A percentile compares a stretch with the other conserved stretches of the same genome.
Conservation (phyloP, 2,113 vertebrate species). For the Gallinago media region DNA sequence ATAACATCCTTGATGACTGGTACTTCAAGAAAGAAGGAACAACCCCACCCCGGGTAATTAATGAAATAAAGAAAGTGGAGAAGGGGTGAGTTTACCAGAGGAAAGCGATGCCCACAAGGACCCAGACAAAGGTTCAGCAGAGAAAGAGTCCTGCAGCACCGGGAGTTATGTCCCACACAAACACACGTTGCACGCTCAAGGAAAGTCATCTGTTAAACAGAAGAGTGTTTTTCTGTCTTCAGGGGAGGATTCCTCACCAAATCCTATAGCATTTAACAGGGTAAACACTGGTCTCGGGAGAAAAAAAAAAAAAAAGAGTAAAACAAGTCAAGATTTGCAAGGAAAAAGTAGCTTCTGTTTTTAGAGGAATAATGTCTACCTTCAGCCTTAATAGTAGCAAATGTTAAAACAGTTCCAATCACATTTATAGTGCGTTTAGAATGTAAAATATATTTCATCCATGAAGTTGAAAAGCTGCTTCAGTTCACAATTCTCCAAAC, state of each 20-base stretch:
- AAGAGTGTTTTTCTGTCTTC: background rate
- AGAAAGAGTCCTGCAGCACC: background rate
- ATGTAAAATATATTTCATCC: background rate
- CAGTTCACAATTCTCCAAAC: background rate
- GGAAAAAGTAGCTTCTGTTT: background rate
- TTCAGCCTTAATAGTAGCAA: background rate
- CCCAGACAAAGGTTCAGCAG: background rate
- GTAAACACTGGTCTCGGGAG: background rate
- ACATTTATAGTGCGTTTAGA: background rate
- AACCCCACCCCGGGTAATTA: background rate
- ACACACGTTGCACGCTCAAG: rapidly evolving
- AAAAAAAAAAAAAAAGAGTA: background rate
- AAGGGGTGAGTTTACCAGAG: background rate
- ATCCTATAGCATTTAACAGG: background rate
- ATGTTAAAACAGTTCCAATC: background rate
- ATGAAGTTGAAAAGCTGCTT: background rate
- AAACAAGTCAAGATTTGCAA: background rate
- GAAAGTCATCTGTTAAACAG: background rate
- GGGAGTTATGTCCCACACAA: background rate
- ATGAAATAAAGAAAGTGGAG: background rate
- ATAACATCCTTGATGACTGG: background rate
- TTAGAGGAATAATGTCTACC: background rate
- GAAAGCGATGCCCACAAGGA: background rate
- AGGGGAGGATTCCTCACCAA: background rate
- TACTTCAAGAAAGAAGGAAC: background rate